A percentile compares a stretch with the other conserved stretches of the same genome.
These are phyloP conservation scores for Macquaria australasica DNA, from an alignment of 2,113 vertebrate species.

Conservation along the genomic window DNA sequence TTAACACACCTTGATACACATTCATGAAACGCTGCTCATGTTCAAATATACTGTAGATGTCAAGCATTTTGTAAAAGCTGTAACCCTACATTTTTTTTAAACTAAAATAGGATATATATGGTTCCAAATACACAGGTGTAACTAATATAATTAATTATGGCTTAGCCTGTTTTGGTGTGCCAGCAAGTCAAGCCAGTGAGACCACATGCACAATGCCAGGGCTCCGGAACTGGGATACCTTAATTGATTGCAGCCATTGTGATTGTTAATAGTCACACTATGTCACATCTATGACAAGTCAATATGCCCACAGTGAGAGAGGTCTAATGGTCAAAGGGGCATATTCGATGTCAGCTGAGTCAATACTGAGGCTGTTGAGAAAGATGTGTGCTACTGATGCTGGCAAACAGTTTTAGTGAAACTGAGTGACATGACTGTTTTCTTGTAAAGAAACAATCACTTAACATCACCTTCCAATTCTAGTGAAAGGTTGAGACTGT, in stretches of 20 bases:
- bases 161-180: not conserved
- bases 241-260: not conserved
- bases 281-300: not conserved
- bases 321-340: not conserved
- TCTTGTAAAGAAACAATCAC: not conserved
- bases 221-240: not conserved
- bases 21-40: not conserved
- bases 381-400: not conserved
- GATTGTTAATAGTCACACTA: not conserved
- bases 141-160: not conserved
- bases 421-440: not conserved
- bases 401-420: not conserved
- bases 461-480: not conserved
- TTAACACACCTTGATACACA: not conserved
- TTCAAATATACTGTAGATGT: not conserved
- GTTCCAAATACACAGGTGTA: too few species aligned
- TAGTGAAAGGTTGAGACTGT: not conserved
- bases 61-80: not conserved
- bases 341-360: slow-evolving; percentile 1
- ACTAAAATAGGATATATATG: not conserved
- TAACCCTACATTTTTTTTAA: not conserved
- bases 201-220: not conserved
- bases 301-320: not conserved
- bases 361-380: not conserved
- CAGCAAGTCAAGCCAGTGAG: not conserved